phyloP scores from a whole-genome alignment of 2,888 invertebrate genomes.

The Anaspis maculata region DNA sequence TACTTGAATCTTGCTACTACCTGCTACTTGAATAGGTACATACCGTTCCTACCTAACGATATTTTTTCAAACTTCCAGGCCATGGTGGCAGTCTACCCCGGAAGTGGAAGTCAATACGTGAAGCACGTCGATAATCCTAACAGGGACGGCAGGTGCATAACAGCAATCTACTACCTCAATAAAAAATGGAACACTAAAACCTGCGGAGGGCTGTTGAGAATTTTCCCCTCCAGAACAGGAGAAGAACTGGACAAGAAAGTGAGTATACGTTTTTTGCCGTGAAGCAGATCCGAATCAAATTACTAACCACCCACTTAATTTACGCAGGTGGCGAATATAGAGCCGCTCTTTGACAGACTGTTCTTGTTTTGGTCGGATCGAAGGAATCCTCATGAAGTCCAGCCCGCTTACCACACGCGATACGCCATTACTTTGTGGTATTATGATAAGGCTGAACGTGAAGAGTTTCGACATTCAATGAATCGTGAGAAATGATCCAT shows the following conservation, averaged over 20 bases:
- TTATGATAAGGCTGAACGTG: slow-evolving; percentile 76
- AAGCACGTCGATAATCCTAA: slow-evolving; percentile 98
- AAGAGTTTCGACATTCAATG: too few species aligned
- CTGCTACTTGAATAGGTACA: too few species aligned
- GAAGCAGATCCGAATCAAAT: background rate
- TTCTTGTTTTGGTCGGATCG: slow-evolving; percentile 97
- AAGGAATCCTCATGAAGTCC: slow-evolving; percentile 94
- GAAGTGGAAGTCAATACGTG: slow-evolving; percentile 87
- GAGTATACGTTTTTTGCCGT: slow-evolving; percentile 4
- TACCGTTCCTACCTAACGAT: too few species aligned
- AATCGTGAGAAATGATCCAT: too few species aligned
- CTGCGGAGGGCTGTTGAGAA: slow-evolving; percentile 81
- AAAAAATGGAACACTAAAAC: slow-evolving; percentile 82
- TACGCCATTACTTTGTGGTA: slow-evolving; percentile 92
- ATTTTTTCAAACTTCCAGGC: too few species aligned
- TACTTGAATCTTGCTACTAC: too few species aligned
- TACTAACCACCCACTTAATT: background rate
- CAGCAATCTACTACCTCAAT: slow-evolving; percentile 96
- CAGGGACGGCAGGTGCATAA: slow-evolving; percentile 92
- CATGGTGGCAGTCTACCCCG: slow-evolving; percentile 98
- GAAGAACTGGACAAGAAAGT: slow-evolving; percentile 65
- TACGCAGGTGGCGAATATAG: slow-evolving; percentile 72
- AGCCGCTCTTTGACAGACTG: slow-evolving; percentile 86
- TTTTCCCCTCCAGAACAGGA: slow-evolving; percentile 91
- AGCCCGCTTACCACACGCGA: slow-evolving; percentile 80